Percentiles rank a stretch among this genome's conserved stretches.
Evolutionary conservation across 2,888 invertebrate species (phyloP).

Genomic region (Thera britannica): DNA sequence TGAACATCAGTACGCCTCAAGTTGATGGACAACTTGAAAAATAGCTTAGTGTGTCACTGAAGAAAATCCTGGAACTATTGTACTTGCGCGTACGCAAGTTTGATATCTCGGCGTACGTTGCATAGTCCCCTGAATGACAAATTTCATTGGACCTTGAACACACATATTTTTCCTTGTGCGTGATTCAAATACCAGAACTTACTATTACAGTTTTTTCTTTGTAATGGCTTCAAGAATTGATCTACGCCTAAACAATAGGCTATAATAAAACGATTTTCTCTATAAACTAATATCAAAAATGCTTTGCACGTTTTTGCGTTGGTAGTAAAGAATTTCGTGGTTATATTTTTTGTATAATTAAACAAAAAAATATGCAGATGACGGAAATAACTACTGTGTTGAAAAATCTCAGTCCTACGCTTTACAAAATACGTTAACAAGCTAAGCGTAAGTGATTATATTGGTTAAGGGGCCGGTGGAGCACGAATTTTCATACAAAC

Average conservation of each 20-base stretch:
- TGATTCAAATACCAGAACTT: conserved; percentile 68
- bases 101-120: conserved; percentile 43
- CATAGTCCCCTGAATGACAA: conserved; percentile 74
- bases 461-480: too few species aligned
- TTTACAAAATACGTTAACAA: too few species aligned
- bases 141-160: conserved; percentile 80
- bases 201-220: conserved; percentile 40
- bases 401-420: too few species aligned
- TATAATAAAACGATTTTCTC: conserved; percentile 19
- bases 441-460: too few species aligned
- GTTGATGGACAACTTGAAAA: not conserved
- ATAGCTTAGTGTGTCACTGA: conserved; percentile 64
- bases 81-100: conserved; percentile 62
- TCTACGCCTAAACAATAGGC: conserved; percentile 29
- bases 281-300: conserved; percentile 12
- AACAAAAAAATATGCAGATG: too few species aligned
- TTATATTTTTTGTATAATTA: too few species aligned
- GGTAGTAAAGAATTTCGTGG: too few species aligned
- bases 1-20: too few species aligned
- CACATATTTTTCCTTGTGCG: conserved; percentile 77
- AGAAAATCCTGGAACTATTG: conserved; percentile 71
- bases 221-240: conserved; percentile 27
- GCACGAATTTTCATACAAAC: too few species aligned
- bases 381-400: too few species aligned
- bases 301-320: conserved; percentile 16